Evolutionary conservation across 2,797 vertebrate species (phyloP).

Genomic region (Phaenicophaeus curvirostris): DNA sequence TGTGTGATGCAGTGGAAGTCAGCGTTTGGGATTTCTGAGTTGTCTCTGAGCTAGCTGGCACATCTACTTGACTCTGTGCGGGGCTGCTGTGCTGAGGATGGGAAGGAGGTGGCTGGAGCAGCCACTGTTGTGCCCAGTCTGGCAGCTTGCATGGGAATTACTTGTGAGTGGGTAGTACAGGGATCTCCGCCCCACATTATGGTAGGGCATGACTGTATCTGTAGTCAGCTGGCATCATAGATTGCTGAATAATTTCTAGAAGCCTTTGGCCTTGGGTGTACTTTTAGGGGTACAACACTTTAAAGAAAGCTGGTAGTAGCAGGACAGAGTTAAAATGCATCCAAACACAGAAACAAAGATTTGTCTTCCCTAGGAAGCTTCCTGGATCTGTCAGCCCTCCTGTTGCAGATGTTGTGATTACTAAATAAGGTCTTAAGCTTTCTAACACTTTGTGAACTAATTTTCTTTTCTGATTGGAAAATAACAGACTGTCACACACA

Average conservation of each 20-base stretch:
- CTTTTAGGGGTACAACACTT: not conserved
- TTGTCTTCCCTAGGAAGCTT: not conserved
- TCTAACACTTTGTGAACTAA: constrained; percentile 30
- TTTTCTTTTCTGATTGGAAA: constrained; percentile 64
- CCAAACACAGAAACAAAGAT: not conserved
- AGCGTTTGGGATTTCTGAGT: not conserved
- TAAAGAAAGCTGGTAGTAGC: not conserved
- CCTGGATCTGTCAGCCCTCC: not conserved
- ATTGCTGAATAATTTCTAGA: not conserved
- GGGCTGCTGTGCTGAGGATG: not conserved
- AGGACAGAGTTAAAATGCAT: not conserved
- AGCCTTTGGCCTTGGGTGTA: not conserved
- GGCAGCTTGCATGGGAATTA: not conserved
- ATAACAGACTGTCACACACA: constrained; percentile 62
- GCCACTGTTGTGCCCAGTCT: not conserved
- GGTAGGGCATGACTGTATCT: not conserved
- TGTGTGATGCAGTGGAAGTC: fast-evolving
- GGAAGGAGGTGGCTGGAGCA: not conserved
- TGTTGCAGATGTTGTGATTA: not conserved
- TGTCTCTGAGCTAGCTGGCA: not conserved
- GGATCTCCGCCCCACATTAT: not conserved
- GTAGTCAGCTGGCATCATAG: not conserved
- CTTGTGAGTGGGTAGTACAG: fast-evolving
- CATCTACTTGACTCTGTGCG: fast-evolving
- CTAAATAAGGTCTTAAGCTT: constrained; percentile 38